Evolutionary conservation across 2,113 vertebrate genomes (phyloP).

Genomic region (Harpagus bidentatus): DNA sequence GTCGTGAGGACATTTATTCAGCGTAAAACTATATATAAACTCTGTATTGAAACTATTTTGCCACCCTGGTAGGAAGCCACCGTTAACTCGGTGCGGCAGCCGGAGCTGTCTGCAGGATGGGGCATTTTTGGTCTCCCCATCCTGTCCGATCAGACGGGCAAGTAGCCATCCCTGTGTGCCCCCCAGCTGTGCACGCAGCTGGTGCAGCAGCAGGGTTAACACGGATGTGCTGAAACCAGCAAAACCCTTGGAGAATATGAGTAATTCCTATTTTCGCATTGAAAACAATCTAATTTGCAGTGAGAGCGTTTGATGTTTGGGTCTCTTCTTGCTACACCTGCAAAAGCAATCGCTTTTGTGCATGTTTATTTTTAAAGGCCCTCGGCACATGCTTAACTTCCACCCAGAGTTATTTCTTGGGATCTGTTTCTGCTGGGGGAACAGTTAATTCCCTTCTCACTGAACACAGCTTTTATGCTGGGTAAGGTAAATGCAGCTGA

Average conservation of each 20-base stretch:
- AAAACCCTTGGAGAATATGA: background rate
- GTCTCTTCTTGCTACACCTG: background rate
- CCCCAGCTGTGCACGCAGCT: rapidly evolving
- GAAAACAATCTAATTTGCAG: background rate
- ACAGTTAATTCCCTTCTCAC: background rate
- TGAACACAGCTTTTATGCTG: background rate
- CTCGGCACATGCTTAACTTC: rapidly evolving
- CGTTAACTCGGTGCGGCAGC: background rate
- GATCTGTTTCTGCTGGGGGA: background rate
- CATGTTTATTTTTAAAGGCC: background rate
- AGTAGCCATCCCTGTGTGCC: rapidly evolving
- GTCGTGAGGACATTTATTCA: background rate
- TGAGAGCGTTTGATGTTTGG: background rate
- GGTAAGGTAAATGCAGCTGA: background rate
- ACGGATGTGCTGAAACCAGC: background rate
- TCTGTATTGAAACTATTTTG: background rate
- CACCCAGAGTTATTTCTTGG: background rate
- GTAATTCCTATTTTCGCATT: background rate
- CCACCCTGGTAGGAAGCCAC: background rate
- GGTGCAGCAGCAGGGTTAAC: background rate
- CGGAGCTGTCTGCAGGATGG: rapidly evolving
- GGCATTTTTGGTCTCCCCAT: background rate
- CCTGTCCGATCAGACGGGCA: rapidly evolving
- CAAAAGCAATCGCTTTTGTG: background rate
- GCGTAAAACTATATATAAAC: background rate